Conservation (phyloP, 35 echinoderm and acorn worm genomes). For the Eucidaris tribuloides region DNA sequence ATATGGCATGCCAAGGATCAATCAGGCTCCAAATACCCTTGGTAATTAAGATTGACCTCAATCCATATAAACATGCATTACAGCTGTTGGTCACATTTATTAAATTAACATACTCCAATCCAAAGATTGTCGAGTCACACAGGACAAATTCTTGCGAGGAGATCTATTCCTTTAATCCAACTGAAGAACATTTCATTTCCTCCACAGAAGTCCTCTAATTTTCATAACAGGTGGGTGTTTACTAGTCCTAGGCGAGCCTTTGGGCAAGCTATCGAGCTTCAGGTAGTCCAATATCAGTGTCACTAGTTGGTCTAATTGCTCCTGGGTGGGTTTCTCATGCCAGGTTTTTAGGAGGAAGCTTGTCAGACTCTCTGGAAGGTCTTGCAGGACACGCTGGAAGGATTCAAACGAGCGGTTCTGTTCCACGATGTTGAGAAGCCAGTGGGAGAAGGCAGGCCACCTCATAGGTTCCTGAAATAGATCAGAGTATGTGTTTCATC, state of each 20-base stretch:
- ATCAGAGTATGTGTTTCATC: too few species aligned
- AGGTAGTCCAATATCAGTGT: constrained; percentile 58
- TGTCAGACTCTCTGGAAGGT: constrained; percentile 48
- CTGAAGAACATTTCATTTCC: constrained; percentile 6
- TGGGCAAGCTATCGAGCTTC: constrained; percentile 21
- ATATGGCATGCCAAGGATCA: too few species aligned
- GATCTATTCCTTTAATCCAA: not conserved
- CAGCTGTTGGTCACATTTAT: too few species aligned
- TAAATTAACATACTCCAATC: too few species aligned
- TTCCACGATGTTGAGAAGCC: constrained; percentile 71
- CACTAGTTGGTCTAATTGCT: constrained; percentile 38
- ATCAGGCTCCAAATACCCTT: too few species aligned
- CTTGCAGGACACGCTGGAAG: constrained; percentile 51
- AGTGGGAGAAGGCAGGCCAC: constrained; percentile 63
- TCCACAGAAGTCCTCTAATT: constrained; percentile 62
- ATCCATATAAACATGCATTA: too few species aligned
- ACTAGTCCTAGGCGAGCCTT: constrained; percentile 4
- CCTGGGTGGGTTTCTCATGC: constrained; percentile 51
- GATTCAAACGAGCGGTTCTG: constrained; percentile 46
- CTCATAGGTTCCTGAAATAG: constrained; percentile 44
- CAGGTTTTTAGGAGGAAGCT: constrained; percentile 58
- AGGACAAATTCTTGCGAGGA: not conserved
- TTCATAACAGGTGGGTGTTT: constrained; percentile 59
- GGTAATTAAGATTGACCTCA: too few species aligned
- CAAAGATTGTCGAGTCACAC: too few species aligned